Base-by-base conservation (phyloP, 2,113 vertebrate genomes). In the Meleagris gallopavo region DNA sequence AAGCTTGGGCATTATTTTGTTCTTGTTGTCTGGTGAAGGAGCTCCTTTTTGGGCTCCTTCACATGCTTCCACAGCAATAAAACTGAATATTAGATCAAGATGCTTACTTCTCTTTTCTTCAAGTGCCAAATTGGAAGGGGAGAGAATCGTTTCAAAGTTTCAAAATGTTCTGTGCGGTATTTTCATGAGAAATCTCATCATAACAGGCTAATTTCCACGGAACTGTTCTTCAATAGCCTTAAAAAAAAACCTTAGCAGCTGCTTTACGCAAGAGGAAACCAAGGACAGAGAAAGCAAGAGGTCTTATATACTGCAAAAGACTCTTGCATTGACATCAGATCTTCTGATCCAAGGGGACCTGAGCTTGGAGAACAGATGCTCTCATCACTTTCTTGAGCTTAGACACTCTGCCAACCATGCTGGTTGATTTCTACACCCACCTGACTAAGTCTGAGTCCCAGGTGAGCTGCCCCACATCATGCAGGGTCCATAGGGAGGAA, bases 321-420 rank as follows among this genome's bases (percentile, higher is more conserved):
- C 9, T 36, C 6, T 58, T 10, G 27, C 0, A 0, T 1, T 15
- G 20, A 5, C 54, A 43, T 38, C 12, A 4, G 19, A 48, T 40
- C 30, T 43, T 0, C 2, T 20, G 14, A 21, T 67, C 29, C 54
- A 64, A 76, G 27, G 27, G 60, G 30, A 22, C 30, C 10, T 32
- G 29, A 43, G 15, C 55, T 36, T 41, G 10, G 32, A 20, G 3
- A 62, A 16, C 6, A 69, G 18, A 66, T 9, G 29, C 18, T 78
- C 60, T 60, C 24, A 4, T 55, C 41, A 12, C 12, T 62, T 30
- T 34, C 48, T 10, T 50, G 75, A 74, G 76, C 25, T 58, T 21
- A 52, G 41, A 19, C 46, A 20, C 27, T 2, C 46, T 16, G 0
- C 11, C 48, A 43, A 30, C 43, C 60, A 29, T 1, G 25, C 54